These are phyloP conservation scores for Sebastes trivittatus DNA, from an alignment of 2,797 vertebrate species.

Conservation along the genomic window DNA sequence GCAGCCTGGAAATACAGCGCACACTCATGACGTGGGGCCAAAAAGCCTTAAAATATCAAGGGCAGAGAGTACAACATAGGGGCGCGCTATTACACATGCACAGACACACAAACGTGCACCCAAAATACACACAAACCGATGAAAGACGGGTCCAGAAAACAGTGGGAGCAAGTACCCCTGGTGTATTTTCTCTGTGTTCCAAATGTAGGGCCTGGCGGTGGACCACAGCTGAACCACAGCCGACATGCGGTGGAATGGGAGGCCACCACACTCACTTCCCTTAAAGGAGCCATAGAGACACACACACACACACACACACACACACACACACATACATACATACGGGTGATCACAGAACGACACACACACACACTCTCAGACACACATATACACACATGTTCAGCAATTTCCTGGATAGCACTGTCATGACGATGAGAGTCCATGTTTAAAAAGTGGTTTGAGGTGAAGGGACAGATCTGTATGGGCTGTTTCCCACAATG, in stretches of 20 bases:
- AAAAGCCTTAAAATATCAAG: conserved; percentile 76
- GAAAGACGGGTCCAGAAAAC: conserved; percentile 74
- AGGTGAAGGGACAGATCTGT: conserved; percentile 72
- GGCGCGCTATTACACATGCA: conserved; percentile 46
- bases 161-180: conserved; percentile 67
- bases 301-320: conserved; percentile 41
- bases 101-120: conserved; percentile 34
- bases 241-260: conserved; percentile 77
- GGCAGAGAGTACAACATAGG: conserved; percentile 70
- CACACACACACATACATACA: background rate
- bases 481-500: conserved; percentile 74
- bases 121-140: conserved; percentile 69
- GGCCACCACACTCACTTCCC: conserved; percentile 76
- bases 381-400: conserved; percentile 55
- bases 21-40: conserved; percentile 69
- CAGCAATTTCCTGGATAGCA: conserved; percentile 73
- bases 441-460: conserved; percentile 78
- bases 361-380: conserved; percentile 31
- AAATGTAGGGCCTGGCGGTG: conserved; percentile 78
- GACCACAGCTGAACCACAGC: conserved; percentile 79
- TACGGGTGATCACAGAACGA: conserved; percentile 33
- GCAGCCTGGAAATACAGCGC: conserved; percentile 71
- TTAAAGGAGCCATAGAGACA: conserved; percentile 70
- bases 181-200: conserved; percentile 77
- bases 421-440: conserved; percentile 69